Percentiles rank a stretch among this genome's conserved stretches.
Evolutionary conservation across 2,888 invertebrate genomes (phyloP).

Genomic region (Psylliodes chrysocephalus): DNA sequence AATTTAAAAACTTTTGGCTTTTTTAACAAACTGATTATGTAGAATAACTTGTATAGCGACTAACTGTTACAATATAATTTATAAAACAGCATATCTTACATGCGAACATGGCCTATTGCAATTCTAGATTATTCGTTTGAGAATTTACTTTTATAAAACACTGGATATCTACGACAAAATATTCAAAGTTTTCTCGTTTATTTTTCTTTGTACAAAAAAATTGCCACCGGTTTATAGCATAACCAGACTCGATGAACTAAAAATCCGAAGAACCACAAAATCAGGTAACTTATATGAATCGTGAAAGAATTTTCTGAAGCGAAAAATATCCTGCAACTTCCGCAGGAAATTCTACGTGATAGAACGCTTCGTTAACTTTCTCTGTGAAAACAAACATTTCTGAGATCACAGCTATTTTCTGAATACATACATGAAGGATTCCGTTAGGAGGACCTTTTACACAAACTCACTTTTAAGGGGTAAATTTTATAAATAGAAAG

Average conservation of each 20-base stretch:
- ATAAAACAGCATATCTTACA: no score
- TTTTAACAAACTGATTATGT: no score
- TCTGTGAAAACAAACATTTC: conserved; percentile 47
- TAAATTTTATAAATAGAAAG: not conserved
- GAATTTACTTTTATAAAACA: no score
- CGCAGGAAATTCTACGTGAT: conserved; percentile 56
- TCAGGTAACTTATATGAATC: conserved; percentile 46
- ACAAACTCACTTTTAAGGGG: not conserved
- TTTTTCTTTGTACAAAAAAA: not conserved
- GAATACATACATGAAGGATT: conserved; percentile 47
- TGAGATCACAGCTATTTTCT: conserved; percentile 37
- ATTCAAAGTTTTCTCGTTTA: no score
- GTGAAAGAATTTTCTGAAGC: conserved; percentile 50
- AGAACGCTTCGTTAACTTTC: conserved; percentile 58
- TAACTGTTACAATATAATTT: no score
- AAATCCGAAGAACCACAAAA: conserved; percentile 40
- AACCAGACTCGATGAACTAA: conserved; percentile 18
- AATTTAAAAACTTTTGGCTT: no score
- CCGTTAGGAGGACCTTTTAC: not conserved
- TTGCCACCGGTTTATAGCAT: conserved; percentile 12
- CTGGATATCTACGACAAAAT: no score
- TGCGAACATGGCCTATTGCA: no score
- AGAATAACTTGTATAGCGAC: no score
- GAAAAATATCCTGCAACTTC: conserved; percentile 53
- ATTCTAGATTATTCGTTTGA: no score